Percentiles rank a stretch among this genome's conserved stretches.
Evolutionary conservation across 2,888 invertebrate species (phyloP).

Genomic region (Neoascia interrupta): DNA sequence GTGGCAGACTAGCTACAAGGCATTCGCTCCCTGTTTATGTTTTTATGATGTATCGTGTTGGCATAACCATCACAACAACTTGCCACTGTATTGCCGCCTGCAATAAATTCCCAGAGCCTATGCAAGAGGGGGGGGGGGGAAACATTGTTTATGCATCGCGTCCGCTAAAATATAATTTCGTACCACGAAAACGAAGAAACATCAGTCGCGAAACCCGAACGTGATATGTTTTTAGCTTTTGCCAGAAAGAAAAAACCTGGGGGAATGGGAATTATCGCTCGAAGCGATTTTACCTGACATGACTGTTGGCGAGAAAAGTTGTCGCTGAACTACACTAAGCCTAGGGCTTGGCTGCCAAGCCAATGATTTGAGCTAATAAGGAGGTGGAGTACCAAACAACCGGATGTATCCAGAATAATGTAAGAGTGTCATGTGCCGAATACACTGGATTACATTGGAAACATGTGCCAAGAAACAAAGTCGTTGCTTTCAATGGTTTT

Average conservation of each 20-base stretch:
- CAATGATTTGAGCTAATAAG: slow-evolving; percentile 49
- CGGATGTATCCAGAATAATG: slow-evolving; percentile 54
- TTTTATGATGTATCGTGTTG: slow-evolving; percentile 52
- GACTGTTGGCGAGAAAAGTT: slow-evolving; percentile 36
- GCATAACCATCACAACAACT: slow-evolving; percentile 54
- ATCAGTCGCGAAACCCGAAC: slow-evolving; percentile 20
- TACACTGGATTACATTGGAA: slow-evolving; percentile 43
- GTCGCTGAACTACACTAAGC: slow-evolving; percentile 1
- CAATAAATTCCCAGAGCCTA: slow-evolving; percentile 18
- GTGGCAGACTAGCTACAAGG: slow-evolving; percentile 24
- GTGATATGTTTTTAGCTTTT: slow-evolving; percentile 39
- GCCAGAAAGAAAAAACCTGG: neutral
- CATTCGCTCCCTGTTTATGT: slow-evolving; percentile 41
- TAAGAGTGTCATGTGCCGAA: slow-evolving; percentile 57
- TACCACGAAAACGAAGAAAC: slow-evolving; percentile 32
- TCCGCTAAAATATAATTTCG: slow-evolving; percentile 62
- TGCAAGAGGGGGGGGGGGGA: slow-evolving; percentile 3
- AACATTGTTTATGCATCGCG: slow-evolving; percentile 65
- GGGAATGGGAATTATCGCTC: neutral
- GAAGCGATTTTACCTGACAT: slow-evolving; percentile 39
- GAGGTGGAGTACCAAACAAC: slow-evolving; percentile 20
- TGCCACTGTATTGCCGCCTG: slow-evolving; percentile 36
- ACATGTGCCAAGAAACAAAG: slow-evolving; percentile 45
- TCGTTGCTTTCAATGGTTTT: neutral
- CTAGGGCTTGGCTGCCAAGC: slow-evolving; percentile 50